Percentiles rank a stretch among this genome's conserved stretches.
Evolutionary conservation across 2,797 vertebrate genomes (phyloP).

Genomic region (Euphonia xanthogaster): DNA sequence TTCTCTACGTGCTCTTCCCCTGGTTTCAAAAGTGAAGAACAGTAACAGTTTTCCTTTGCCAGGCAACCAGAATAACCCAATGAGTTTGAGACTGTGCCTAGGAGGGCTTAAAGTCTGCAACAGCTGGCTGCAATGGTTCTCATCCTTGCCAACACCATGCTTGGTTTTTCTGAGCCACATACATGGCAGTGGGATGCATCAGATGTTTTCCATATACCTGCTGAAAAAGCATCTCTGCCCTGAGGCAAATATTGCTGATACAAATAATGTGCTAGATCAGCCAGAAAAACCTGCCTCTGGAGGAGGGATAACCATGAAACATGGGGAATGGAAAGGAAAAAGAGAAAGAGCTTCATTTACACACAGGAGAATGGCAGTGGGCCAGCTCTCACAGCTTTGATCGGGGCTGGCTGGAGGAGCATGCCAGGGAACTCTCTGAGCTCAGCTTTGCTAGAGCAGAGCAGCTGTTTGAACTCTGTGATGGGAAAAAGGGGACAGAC

Average conservation of each 20-base stretch:
- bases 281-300: constrained; percentile 51
- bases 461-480: neutral
- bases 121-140: neutral
- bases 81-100: neutral
- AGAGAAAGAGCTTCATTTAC: constrained; percentile 25
- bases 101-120: neutral
- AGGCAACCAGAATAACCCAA: neutral
- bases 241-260: neutral
- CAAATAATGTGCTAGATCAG: constrained; percentile 13
- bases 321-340: neutral
- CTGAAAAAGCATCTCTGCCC: constrained; percentile 30
- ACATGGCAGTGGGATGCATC: neutral
- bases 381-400: constrained; percentile 39
- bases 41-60: neutral
- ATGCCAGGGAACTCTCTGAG: neutral
- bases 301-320: constrained; percentile 31
- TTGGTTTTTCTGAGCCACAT: constrained; percentile 24
- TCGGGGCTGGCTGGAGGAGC: neutral
- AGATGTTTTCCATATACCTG: neutral
- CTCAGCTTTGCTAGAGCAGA: neutral
- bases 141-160: neutral
- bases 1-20: neutral
- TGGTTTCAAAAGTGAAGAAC: neutral
- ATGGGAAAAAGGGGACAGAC: neutral
- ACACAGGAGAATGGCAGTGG: neutral